phyloP scores from a whole-genome alignment of 2,888 invertebrate genomes.

The Philonicus albiceps region DNA sequence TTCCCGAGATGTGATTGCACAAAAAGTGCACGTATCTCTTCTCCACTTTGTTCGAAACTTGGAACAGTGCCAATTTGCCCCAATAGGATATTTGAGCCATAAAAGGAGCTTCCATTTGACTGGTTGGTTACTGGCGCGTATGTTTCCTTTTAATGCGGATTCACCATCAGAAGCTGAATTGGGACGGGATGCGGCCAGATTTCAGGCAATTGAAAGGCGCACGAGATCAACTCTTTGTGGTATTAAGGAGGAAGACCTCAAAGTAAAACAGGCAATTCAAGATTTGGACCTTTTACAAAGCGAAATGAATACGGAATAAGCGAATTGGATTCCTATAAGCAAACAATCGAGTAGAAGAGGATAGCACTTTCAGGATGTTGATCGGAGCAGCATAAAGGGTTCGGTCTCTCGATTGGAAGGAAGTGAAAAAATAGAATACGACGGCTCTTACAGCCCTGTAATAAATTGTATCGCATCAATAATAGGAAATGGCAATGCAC shows the following conservation, averaged over 20 bases:
- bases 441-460: neutral
- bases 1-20: neutral
- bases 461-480: neutral
- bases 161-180: neutral
- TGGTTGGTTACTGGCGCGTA: neutral
- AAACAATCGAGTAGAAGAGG: neutral
- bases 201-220: neutral
- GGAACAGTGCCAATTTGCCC: constrained; percentile 5
- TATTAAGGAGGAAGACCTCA: constrained; percentile 1
- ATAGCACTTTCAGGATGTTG: neutral
- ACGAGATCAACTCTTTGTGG: constrained; percentile 20
- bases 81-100: neutral
- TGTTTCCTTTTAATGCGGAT: neutral
- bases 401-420: neutral
- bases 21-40: neutral
- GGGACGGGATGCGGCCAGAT: neutral
- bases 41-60: neutral
- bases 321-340: neutral
- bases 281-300: constrained; percentile 23
- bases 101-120: neutral
- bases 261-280: constrained; percentile 7
- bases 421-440: neutral
- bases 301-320: neutral
- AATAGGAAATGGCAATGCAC: neutral
- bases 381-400: neutral